phyloP scores from a whole-genome alignment of 2,888 invertebrate species.

The Penaeus monodon region DNA sequence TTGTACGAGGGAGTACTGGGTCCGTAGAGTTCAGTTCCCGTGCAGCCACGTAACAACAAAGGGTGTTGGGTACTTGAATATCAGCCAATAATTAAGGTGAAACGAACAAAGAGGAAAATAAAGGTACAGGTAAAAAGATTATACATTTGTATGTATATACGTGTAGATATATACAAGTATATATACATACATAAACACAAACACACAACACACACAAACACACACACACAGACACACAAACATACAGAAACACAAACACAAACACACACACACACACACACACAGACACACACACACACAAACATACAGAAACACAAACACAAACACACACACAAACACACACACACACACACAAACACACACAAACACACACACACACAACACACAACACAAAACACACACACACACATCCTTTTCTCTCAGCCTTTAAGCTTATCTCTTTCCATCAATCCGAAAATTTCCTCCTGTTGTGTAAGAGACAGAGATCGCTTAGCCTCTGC shows the following conservation, averaged over 20 bases:
- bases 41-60: too few relatives aligned
- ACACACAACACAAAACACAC: background rate
- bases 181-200: background rate
- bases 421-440: too few relatives aligned
- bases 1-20: too few relatives aligned
- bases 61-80: too few relatives aligned
- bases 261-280: constrained; percentile 10
- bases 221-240: background rate
- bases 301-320: background rate
- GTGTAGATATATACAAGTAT: constrained; percentile 16
- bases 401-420: background rate
- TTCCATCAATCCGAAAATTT: too few relatives aligned
- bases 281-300: background rate
- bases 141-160: background rate
- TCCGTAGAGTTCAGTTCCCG: too few relatives aligned
- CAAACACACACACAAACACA: constrained; percentile 2
- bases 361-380: constrained; percentile 16
- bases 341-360: constrained; percentile 6
- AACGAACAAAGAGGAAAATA: too few relatives aligned
- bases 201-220: constrained; percentile 13
- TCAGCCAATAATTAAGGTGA: too few relatives aligned
- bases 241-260: background rate
- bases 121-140: too few relatives aligned
- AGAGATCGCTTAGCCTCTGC: too few relatives aligned
- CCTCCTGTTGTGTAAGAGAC: too few relatives aligned